phyloP scores from a whole-genome alignment of 2,113 vertebrate genomes.

The Fukomys damarensis region DNA sequence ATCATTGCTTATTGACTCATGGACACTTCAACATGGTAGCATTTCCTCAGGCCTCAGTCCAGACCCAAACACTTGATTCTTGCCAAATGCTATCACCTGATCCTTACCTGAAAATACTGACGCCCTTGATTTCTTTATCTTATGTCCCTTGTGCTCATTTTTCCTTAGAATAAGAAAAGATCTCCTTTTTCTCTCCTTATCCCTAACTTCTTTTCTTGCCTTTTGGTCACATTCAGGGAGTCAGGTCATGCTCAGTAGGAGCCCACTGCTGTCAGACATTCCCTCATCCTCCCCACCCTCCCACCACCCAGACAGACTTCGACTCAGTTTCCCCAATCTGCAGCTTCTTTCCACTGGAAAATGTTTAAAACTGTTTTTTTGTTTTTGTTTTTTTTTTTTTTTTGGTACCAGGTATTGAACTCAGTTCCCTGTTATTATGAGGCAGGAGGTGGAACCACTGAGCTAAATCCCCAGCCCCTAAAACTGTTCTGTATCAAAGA shows the following conservation, averaged over 20 bases:
- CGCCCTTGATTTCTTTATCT: not conserved
- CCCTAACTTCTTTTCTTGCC: not conserved
- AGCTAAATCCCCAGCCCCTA: too few relatives aligned
- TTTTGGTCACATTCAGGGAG: not conserved
- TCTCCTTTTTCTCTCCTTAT: not conserved
- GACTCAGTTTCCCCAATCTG: not conserved
- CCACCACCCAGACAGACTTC: not conserved
- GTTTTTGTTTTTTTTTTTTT: too few relatives aligned
- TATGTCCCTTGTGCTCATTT: not conserved
- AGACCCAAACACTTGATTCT: not conserved
- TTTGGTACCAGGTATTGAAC: too few relatives aligned
- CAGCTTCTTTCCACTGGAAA: not conserved
- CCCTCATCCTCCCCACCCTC: too few relatives aligned
- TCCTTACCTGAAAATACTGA: not conserved
- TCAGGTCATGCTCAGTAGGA: not conserved
- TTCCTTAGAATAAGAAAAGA: not conserved
- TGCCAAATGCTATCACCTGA: conserved; percentile 41
- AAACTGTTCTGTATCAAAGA: not conserved
- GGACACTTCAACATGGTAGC: conserved; percentile 45
- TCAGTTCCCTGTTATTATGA: too few relatives aligned
- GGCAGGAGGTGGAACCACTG: too few relatives aligned
- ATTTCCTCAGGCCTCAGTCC: conserved; percentile 40
- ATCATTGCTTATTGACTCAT: conserved; percentile 58
- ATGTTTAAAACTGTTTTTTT: too few relatives aligned
- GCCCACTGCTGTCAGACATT: accelerated